phyloP scores from a whole-genome alignment of 2,888 invertebrate genomes.

The Spialia ferax region DNA sequence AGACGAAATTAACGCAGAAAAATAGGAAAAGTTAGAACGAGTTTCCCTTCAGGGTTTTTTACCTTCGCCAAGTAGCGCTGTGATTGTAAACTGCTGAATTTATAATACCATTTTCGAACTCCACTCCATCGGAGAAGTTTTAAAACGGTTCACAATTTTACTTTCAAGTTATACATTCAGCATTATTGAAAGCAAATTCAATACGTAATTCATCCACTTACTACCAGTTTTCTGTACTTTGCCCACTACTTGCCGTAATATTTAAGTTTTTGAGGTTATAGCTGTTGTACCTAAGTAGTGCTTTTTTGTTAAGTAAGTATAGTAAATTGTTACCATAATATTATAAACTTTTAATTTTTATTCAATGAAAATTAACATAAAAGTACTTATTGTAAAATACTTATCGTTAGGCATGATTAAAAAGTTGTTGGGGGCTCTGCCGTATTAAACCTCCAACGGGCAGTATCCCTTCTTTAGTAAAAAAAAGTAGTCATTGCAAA shows the following conservation, averaged over 20 bases:
- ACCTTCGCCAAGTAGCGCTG: conserved; percentile 80
- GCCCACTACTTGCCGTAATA: too few relatives aligned
- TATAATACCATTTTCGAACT: conserved; percentile 86
- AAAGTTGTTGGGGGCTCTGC: neutral
- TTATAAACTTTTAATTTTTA: neutral
- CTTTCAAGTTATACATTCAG: conserved; percentile 69
- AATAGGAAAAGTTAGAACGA: conserved; percentile 87
- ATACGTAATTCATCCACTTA: conserved; percentile 47
- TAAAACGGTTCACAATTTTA: conserved; percentile 79
- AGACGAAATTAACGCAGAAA: conserved; percentile 78
- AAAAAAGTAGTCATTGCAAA: too few relatives aligned
- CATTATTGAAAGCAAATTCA: conserved; percentile 57
- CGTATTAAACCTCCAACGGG: conserved; percentile 12
- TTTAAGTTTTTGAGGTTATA: neutral
- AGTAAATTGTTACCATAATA: neutral
- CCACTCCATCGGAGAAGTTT: conserved; percentile 82
- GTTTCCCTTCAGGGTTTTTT: conserved; percentile 80
- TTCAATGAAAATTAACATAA: neutral
- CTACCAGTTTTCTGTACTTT: neutral
- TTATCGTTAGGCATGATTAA: neutral
- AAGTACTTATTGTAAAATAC: neutral
- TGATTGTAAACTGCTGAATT: conserved; percentile 86
- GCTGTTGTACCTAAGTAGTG: neutral
- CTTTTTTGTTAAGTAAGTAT: too few relatives aligned
- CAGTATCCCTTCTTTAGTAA: conserved; percentile 1